A percentile compares a stretch with the other conserved stretches of the same genome.
Evolutionary conservation across 2,888 invertebrate species (phyloP).

Genomic region (Rhyacophila evoluta): DNA sequence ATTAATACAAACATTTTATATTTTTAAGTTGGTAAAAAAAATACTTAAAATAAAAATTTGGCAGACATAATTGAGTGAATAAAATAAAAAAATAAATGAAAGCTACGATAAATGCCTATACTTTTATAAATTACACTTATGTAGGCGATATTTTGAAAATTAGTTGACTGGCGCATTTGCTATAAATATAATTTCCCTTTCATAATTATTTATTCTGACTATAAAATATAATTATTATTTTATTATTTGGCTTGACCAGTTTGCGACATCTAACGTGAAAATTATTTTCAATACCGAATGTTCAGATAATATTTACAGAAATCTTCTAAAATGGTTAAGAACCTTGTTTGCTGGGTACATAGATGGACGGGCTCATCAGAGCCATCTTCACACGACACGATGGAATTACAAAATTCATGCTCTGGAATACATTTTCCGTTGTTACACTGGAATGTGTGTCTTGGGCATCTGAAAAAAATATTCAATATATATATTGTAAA

Average conservation of each 20-base stretch:
- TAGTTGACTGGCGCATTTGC: no score
- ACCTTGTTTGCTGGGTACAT: conserved; percentile 75
- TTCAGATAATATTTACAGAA: background rate
- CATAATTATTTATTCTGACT: background rate
- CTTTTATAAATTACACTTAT: no score
- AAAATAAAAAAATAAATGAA: no score
- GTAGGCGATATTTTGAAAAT: no score
- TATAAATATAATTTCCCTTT: no score
- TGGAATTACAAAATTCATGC: conserved; percentile 93
- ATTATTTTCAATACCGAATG: no score
- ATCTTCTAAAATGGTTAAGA: conserved; percentile 43
- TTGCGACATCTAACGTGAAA: background rate
- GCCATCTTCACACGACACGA: conserved; percentile 87
- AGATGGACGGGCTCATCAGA: conserved; percentile 88
- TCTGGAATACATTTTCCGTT: conserved; percentile 91
- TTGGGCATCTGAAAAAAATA: conserved; percentile 75
- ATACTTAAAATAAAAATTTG: no score
- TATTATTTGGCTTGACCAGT: background rate
- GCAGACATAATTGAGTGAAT: no score
- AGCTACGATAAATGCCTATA: no score
- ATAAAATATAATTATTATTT: background rate
- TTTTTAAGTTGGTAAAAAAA: no score
- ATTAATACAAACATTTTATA: no score
- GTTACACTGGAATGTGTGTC: conserved; percentile 85
- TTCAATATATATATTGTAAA: background rate